Evolutionary conservation across 2,888 invertebrate genomes (phyloP), one percentile per base, ranked within the genome.

Genomic region (Pantelozetes paolii): DNA sequence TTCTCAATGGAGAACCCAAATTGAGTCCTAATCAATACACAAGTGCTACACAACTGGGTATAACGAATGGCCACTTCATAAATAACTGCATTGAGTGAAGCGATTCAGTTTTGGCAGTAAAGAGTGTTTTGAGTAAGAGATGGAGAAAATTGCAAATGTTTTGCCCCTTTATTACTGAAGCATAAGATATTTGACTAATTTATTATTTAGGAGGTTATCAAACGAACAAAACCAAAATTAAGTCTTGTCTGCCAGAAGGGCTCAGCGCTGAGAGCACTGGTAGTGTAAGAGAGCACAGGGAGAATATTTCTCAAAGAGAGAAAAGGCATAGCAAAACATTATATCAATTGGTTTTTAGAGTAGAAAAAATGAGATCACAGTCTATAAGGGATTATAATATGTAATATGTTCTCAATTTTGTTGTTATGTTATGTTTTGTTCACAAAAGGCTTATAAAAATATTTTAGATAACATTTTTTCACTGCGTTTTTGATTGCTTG

Each of bases 1-100:
- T 18, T 8, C 18, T 57, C 15, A 57, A 57, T 57, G 64, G 40
- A n/a, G 23, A 36, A 18, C 64, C 20, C 20, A 64, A 64, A 62
- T 62, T 62, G 62, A 62, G 62, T 62, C 62, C 62, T 62, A 62
- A 64, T 64, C 64, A 64, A 64, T 64, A 64, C 15, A n/a, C 57
- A 57, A 57, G 57, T 30, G 54, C 54, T 54, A 23, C 26, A 54
- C 54, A 54, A 23, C 23, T 18, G 30, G n/a, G 40, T 40, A 64
- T 64, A 64, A 64, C 64, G 40, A 64, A 64, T 64, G 40, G 64
- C 64, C 64, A 64, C 40, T 64, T 64, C 64, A 40, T 64, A 64
- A 36, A 64, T 64, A 64, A 64, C 30, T 26, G 45, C 18, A 36
- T 36, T 36, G 18, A 45, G 15, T 15, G 45, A 36, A 36, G 5